A percentile compares a stretch with the other conserved stretches of the same genome.
These are phyloP conservation scores for Melanocharis versteri DNA, from an alignment of 2,113 vertebrate genomes.

Conservation along the genomic window DNA sequence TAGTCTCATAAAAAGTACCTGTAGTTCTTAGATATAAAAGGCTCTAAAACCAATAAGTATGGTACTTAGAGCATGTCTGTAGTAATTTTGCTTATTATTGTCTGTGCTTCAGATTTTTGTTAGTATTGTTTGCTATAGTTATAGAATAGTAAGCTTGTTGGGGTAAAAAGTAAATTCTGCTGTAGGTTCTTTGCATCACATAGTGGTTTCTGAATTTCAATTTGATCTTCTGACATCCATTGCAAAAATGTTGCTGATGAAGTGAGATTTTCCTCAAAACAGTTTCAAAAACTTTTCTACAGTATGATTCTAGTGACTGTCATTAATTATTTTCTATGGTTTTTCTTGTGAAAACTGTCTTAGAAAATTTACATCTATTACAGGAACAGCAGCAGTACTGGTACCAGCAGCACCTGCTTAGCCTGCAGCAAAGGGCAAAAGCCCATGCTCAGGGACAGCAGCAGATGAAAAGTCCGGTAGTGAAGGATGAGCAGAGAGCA, in stretches of 20 bases:
- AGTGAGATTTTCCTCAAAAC: neutral
- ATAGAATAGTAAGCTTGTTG: neutral
- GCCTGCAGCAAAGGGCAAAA: slow-evolving; percentile 84
- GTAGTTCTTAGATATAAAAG: neutral
- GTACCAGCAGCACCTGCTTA: slow-evolving; percentile 94
- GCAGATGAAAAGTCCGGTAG: slow-evolving; percentile 50
- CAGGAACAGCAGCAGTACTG: slow-evolving; percentile 95
- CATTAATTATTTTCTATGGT: neutral
- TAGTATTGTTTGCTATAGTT: neutral
- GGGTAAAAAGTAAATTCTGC: neutral
- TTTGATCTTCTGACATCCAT: neutral
- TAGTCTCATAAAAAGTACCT: neutral
- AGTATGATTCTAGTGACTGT: neutral
- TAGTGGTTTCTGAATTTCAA: neutral
- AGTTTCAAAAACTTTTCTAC: neutral
- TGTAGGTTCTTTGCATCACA: neutral
- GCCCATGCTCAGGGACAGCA: slow-evolving; percentile 74
- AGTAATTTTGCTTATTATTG: neutral
- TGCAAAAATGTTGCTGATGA: neutral
- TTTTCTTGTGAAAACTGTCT: neutral
- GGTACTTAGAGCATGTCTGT: neutral
- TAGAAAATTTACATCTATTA: slow-evolving; percentile 7
- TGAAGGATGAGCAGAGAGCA: slow-evolving; percentile 66
- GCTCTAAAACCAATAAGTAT: neutral
- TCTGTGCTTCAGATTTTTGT: neutral